These are phyloP conservation scores for Nesoenas mayeri DNA, from an alignment of 2,113 vertebrate genomes.

Conservation along the genomic window DNA sequence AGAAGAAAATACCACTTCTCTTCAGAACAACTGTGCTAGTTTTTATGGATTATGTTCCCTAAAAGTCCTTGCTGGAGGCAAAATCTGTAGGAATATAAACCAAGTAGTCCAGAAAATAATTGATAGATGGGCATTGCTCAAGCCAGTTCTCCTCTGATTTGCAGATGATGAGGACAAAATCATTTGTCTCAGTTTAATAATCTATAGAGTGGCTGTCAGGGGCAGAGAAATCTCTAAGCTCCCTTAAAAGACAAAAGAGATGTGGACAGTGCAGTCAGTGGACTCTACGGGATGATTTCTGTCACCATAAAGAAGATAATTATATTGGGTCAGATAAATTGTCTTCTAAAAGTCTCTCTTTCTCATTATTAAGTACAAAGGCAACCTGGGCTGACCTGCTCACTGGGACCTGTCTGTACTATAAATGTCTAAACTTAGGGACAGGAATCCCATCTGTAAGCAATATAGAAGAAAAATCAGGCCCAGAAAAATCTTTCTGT, in stretches of 20 bases:
- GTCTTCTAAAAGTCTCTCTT: background rate
- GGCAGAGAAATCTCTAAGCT: background rate
- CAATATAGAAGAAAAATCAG: background rate
- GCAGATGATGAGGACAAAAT: background rate
- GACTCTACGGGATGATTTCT: background rate
- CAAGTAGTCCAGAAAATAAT: background rate
- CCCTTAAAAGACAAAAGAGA: background rate
- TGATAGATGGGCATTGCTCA: background rate
- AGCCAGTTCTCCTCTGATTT: background rate
- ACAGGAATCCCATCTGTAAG: background rate
- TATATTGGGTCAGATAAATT: background rate
- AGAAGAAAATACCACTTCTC: background rate
- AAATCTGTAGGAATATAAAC: constrained; percentile 18
- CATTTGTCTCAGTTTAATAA: constrained; percentile 16
- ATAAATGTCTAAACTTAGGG: background rate
- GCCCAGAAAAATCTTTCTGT: background rate
- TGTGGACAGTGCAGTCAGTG: background rate
- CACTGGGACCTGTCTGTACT: background rate
- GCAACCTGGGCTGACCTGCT: background rate
- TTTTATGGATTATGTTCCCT: background rate
- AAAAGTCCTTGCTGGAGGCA: background rate
- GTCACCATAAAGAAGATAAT: background rate
- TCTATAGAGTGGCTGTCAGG: background rate
- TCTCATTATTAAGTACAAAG: background rate
- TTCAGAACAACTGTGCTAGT: background rate